Conservation (phyloP, 2,888 invertebrate genomes). For the Andrena minutula region DNA sequence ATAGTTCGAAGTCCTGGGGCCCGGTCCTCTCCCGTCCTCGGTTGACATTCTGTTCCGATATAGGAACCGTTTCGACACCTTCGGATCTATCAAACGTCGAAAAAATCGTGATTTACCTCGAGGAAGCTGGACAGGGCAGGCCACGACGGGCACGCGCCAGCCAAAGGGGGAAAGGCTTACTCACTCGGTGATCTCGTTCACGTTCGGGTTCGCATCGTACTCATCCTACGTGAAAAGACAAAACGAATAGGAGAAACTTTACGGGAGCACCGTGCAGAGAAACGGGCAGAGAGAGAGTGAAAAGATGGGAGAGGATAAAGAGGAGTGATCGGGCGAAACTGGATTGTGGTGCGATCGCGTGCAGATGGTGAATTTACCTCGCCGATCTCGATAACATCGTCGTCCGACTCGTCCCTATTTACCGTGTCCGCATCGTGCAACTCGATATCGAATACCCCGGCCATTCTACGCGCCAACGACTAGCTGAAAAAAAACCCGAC, state of each 20-base stretch:
- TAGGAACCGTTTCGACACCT: slow-evolving; percentile 89
- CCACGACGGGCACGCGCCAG: slow-evolving; percentile 17
- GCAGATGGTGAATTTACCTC: slow-evolving; percentile 88
- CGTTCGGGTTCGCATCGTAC: slow-evolving; percentile 92
- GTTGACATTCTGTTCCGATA: slow-evolving; percentile 92
- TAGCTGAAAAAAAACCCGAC: slow-evolving; percentile 33
- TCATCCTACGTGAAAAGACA: slow-evolving; percentile 88
- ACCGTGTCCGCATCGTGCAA: slow-evolving; percentile 90
- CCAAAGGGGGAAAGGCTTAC: slow-evolving; percentile 82
- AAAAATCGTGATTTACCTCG: slow-evolving; percentile 46
- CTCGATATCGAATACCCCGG: slow-evolving; percentile 97
- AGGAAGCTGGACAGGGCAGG: neutral
- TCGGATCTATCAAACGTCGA: slow-evolving; percentile 81
- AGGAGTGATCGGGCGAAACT: slow-evolving; percentile 34
- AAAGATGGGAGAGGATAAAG: slow-evolving; percentile 4
- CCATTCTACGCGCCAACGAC: slow-evolving; percentile 85
- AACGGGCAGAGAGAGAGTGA: slow-evolving; percentile 11
- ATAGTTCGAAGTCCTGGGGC: slow-evolving; percentile 92
- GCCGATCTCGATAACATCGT: slow-evolving; percentile 95
- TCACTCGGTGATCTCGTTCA: slow-evolving; percentile 92
- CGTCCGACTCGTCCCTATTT: slow-evolving; percentile 92
- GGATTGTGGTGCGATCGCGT: slow-evolving; percentile 25
- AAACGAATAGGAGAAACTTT: slow-evolving; percentile 30
- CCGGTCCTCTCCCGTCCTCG: slow-evolving; percentile 94
- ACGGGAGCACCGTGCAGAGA: neutral